Percentiles rank a stretch among this genome's conserved stretches.
These are phyloP conservation scores for Penaeus vannamei DNA, from an alignment of 1,140 invertebrate genomes.

Conservation along the genomic window DNA sequence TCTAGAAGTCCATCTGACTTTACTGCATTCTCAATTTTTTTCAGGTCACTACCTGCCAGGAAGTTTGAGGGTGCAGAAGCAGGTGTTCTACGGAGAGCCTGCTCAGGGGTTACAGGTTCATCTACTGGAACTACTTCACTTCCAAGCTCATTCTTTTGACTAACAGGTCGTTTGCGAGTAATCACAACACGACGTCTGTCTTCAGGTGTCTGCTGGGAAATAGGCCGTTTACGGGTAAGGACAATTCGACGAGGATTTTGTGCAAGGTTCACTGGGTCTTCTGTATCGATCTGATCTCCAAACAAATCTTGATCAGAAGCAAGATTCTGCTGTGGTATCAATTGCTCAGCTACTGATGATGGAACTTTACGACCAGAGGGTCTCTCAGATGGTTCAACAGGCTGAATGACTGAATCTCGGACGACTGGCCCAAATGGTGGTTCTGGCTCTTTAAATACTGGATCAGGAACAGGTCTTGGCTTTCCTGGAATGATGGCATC, in stretches of 20 bases:
- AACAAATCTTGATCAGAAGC: constrained; percentile 1
- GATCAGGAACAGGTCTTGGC: constrained; percentile 66
- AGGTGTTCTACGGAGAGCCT: no score
- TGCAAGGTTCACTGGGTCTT: neutral
- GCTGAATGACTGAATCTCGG: neutral
- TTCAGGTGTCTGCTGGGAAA: neutral
- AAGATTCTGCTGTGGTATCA: constrained; percentile 18
- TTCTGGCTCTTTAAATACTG: constrained; percentile 60
- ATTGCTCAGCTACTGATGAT: no score
- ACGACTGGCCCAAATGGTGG: constrained; percentile 66
- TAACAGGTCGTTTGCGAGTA: constrained; percentile 45
- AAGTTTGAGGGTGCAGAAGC: no score
- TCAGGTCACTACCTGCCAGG: neutral
- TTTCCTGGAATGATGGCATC: constrained; percentile 68
- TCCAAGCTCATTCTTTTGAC: neutral
- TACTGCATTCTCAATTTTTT: constrained; percentile 3
- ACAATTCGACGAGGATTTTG: constrained; percentile 47
- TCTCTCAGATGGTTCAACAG: constrained; percentile 1
- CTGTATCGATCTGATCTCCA: neutral
- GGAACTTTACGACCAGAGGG: neutral
- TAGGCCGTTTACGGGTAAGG: constrained; percentile 34
- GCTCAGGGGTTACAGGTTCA: no score
- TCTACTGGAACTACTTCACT: no score
- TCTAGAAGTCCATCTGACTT: no score
- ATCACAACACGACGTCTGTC: constrained; percentile 21